Percentiles rank a stretch among this genome's conserved stretches.
Conservation (phyloP, 2,797 vertebrate species). For the Heliangelus exortis region DNA sequence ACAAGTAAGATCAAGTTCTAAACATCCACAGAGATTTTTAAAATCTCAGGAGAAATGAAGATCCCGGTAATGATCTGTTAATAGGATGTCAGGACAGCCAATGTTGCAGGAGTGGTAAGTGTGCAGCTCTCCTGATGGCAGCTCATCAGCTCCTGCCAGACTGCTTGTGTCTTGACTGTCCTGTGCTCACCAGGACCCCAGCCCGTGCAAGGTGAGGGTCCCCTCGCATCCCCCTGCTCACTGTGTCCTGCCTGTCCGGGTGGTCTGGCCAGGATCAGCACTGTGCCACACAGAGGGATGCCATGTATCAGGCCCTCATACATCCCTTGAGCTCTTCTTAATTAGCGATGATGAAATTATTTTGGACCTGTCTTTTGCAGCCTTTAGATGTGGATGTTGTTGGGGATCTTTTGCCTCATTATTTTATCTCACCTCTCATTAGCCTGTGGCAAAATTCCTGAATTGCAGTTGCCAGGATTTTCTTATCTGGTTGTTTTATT, state of each 20-base stretch:
- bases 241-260: fast-evolving
- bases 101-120: too few species aligned
- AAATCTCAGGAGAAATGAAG: neutral
- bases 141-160: neutral
- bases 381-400: neutral
- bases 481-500: conserved; percentile 18
- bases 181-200: neutral
- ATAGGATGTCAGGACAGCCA: neutral
- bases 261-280: neutral
- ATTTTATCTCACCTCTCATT: conserved; percentile 11
- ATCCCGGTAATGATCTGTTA: neutral
- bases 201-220: neutral
- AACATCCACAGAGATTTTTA: neutral
- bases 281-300: neutral
- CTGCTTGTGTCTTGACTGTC: neutral
- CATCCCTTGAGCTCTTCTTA: neutral
- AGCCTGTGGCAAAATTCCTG: conserved; percentile 35
- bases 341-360: neutral
- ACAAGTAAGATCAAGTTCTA: neutral
- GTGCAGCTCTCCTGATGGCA: neutral
- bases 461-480: conserved; percentile 32
- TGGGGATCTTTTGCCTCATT: conserved; percentile 32
- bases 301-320: neutral
- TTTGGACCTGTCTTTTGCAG: conserved; percentile 19
- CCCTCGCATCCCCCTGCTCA: neutral